phyloP scores from a whole-genome alignment of 1,140 invertebrate genomes.

The Papilio glaucus region DNA sequence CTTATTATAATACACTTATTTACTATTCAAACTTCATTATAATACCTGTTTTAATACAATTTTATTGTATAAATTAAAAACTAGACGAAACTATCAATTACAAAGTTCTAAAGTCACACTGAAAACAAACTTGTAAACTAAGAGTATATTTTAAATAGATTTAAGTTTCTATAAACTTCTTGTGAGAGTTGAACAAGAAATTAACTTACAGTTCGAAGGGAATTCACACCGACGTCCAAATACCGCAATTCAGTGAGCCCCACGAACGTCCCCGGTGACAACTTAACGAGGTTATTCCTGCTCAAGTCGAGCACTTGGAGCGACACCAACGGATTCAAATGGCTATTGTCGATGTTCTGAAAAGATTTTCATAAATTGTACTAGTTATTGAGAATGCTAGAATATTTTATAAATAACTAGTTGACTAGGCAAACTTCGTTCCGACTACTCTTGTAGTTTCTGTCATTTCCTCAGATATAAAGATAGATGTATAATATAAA shows the following conservation, averaged over 20 bases:
- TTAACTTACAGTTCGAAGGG: conserved; percentile 90
- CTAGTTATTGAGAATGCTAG: not conserved
- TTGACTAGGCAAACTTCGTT: not conserved
- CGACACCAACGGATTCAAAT: conserved; percentile 86
- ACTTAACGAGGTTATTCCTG: conserved; percentile 91
- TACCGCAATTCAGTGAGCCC: conserved; percentile 87
- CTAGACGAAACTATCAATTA: not conserved
- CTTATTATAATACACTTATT: too few species aligned
- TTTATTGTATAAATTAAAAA: too few species aligned
- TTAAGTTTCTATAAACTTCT: conserved; percentile 6
- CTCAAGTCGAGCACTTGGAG: conserved; percentile 92
- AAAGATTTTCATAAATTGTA: conserved; percentile 43
- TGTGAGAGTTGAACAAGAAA: conserved; percentile 10
- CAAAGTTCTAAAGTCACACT: not conserved
- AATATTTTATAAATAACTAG: not conserved
- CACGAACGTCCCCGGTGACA: conserved; percentile 91
- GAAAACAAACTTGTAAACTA: conserved; percentile 5
- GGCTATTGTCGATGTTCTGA: conserved; percentile 86
- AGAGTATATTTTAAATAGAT: conserved; percentile 26
- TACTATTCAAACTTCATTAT: too few species aligned
- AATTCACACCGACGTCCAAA: conserved; percentile 93
- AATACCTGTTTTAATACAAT: too few species aligned
- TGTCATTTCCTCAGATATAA: too few species aligned
- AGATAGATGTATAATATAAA: too few species aligned
- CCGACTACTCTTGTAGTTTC: too few species aligned